phyloP scores from a whole-genome alignment of 92 coral and sea anemone species.

The Epizoanthus stellaris region DNA sequence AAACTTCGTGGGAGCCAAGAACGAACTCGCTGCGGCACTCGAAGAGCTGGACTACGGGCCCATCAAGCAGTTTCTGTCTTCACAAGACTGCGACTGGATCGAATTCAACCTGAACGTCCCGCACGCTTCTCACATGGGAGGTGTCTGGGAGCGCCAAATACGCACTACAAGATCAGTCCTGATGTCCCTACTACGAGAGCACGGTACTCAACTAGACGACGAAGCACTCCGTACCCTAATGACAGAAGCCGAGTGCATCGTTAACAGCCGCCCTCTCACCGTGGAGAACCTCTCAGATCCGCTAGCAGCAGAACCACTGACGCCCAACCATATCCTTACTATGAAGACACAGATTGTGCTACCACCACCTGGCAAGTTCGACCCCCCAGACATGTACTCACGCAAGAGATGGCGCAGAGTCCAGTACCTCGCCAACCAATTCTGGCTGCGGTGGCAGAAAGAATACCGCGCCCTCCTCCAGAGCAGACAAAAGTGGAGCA shows the following conservation, averaged over 20 bases:
- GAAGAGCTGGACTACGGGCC: conserved; percentile 1
- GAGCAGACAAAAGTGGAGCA: neutral
- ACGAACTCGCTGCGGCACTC: conserved; percentile 28
- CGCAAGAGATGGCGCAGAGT: conserved; percentile 18
- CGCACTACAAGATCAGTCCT: too few species aligned
- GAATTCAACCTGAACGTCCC: conserved; percentile 48
- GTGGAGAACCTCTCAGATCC: neutral
- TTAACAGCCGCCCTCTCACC: too few species aligned
- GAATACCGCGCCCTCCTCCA: conserved; percentile 14
- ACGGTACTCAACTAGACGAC: too few species aligned
- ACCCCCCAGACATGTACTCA: conserved; percentile 13
- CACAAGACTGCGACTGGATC: conserved; percentile 52
- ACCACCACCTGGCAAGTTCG: conserved; percentile 13
- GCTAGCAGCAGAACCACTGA: conserved; percentile 11
- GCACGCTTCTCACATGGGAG: too few species aligned
- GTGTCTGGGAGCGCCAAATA: too few species aligned
- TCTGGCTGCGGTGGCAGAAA: conserved; percentile 8
- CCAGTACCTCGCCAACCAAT: conserved; percentile 18
- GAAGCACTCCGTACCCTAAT: too few species aligned
- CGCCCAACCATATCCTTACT: conserved; percentile 22
- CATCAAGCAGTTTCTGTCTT: conserved; percentile 32
- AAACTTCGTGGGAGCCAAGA: conserved; percentile 23
- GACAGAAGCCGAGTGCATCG: too few species aligned
- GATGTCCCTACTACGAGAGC: too few species aligned
- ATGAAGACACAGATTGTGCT: conserved; percentile 19